Evolutionary conservation across 2,797 vertebrate species (phyloP), one percentile per base, ranked within the genome.

Genomic region (Mormyrops boulengeri): DNA sequence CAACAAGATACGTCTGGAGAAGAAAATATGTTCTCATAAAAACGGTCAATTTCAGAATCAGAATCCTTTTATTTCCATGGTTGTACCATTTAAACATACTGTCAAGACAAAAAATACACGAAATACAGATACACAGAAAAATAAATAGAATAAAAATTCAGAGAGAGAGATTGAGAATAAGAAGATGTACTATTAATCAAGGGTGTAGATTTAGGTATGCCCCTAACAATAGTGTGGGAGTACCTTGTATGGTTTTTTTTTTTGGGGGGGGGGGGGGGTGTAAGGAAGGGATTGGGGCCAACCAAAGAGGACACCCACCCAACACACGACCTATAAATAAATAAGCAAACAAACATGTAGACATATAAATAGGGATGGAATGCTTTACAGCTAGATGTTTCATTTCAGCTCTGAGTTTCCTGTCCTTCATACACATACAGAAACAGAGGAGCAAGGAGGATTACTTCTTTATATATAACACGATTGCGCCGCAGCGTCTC

Each of bases 401-500:
- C 0, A 85, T 22, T 85, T 50, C 82, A 49, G 47, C 47, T 85
- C 80, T 50, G 7, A n/a, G 1, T 50, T 50, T 19, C 49, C 19
- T 22, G 17, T 26, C n/a, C 19, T 14, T 26, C 50, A 22, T 11
- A 49, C 41, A 85, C 8, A 5, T 44, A 26, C 19, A 22, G 44
- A 22, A 84, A 50, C 44, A 85, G 12, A 82, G 41, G 47, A 47
- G n/a, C 19, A 44, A 19, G 6, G 47, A 41, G 47, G 44, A 85
- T 26, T 85, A 50, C 82, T 49, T 50, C 44, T 85, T 82, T 41
- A 19, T 82, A 82, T n/a, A 82, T 47, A 47, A 41, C 1, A 82
- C 17, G 19, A 49, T 85, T 87, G 84, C 73, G 89, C 89, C 66
- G 88, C 73, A 90, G 80, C 77, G 85, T 77, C 86, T 92, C 89